These are phyloP conservation scores for Morbakka virulenta DNA, from an alignment of 30 jellyfish, hydroid and myxozoan species.

Conservation along the genomic window DNA sequence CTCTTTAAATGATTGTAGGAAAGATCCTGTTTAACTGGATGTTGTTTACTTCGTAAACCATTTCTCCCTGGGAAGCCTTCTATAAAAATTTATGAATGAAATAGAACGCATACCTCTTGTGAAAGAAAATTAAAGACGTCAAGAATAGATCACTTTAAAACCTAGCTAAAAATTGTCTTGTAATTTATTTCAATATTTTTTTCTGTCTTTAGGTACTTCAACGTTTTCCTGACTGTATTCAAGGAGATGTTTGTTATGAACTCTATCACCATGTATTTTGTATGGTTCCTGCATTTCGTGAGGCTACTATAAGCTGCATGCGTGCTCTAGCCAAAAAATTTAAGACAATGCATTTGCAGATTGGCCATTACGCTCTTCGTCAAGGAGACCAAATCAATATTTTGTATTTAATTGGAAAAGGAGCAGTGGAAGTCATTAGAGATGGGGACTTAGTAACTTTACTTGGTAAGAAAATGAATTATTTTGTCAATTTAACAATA, in stretches of 20 bases:
- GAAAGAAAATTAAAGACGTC: too few species aligned
- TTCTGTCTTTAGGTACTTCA: conserved; percentile 63
- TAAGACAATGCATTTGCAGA: conserved; percentile 68
- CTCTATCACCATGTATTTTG: conserved; percentile 69
- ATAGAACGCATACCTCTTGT: too few species aligned
- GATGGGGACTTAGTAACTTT: conserved; percentile 70
- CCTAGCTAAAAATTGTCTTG: too few species aligned
- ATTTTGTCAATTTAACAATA: too few species aligned
- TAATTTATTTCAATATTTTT: too few species aligned
- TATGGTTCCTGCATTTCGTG: conserved; percentile 57
- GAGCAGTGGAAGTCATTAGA: conserved; percentile 73
- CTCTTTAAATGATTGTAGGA: too few species aligned
- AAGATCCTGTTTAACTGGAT: too few species aligned
- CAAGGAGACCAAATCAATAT: conserved; percentile 84
- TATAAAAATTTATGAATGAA: too few species aligned
- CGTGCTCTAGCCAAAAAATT: conserved; percentile 84
- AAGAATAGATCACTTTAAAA: too few species aligned
- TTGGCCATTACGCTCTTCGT: conserved; percentile 57
- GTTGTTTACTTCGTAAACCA: too few species aligned
- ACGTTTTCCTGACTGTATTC: conserved; percentile 85
- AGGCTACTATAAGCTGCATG: conserved; percentile 93
- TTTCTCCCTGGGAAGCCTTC: too few species aligned
- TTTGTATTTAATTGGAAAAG: conserved; percentile 72
- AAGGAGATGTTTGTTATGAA: conserved; percentile 81
- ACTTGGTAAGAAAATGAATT: too few species aligned